Evolutionary conservation across 2,113 vertebrate species (phyloP), one percentile per base, ranked within the genome.

Genomic region (Bufo bufo): DNA sequence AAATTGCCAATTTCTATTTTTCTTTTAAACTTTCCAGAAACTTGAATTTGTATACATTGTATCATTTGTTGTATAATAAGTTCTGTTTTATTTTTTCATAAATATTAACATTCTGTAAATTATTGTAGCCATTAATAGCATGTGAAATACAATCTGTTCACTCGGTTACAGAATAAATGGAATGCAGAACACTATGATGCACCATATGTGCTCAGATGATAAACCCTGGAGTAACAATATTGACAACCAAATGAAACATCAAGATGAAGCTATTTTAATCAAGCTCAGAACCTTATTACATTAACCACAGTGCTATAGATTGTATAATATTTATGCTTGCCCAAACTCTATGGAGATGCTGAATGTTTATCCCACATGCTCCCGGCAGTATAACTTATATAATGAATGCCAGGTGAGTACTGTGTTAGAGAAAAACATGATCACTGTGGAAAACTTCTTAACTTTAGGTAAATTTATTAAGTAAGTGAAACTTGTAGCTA

Each of bases 321-420:
- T 80, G 23, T 19, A 56, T 52, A 87, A 79, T 87, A 87, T 80
- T 87, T 87, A 87, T 87, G 50, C 47, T 52, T 80, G 20, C 10
- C 49, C 16, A 52, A 79, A 45, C 61, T 71, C 63, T 65, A 58
- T 77, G 12, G 85, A 87, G 77, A 50, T 80, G 23, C 12, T 16
- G 54, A 86, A 52, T 69, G 75, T 58, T 87, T 71, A 69, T 4
- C 69, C 50, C 13, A 58, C 14, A 14, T n/a, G 16, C 49, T 71
- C 14, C 6, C 2, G 49, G 80, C 23, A 56, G 77, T 80, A 45
- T 80, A 69, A 87, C 61, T 71, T 78, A 58, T 69, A 66, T 17
- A 69, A 86, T 71, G 77, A 65, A 80, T 69, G 16, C 6, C 85
- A 87, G 12, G 52, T 85, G 83, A 72, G 50, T 54, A 78, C 23